Base-by-base conservation (phyloP, 1,140 invertebrate species). In the Diplogasteroides magnus region DNA sequence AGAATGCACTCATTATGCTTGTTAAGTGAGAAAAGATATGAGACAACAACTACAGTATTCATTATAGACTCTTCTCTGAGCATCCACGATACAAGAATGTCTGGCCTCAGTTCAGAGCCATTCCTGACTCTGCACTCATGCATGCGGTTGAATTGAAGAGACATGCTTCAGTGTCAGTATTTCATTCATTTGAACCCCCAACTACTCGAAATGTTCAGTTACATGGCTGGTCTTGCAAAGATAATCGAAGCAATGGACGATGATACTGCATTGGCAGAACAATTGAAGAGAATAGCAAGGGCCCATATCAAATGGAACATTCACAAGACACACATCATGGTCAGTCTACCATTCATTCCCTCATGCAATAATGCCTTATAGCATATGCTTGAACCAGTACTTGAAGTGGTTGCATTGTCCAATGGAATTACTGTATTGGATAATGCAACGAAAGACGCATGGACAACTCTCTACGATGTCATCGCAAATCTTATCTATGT, bases 401-500 rank as follows among this genome's bases (percentile, higher is more conserved):
- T 79, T 26, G 71, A 77, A 60, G 67, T 74, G 3, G 60, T 78
- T n/a, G 56, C 48, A 23, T 70, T 76, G 13, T 63, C 37, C 31
- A 71, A 67, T n/a, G 74, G 72, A 23, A 31, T 61, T 57, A 26
- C 57, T 27, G 32, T 66, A 29, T 61, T 78, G 68, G 68, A 72
- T 31, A 65, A 71, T 15, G 73, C 80, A 48, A 80, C 66, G 23
- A 61, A 68, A 55, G 37, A 70, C 23, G 72, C 77, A n/a, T 78
- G 77, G 77, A 78, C 70, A 2, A 78, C 71, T 31, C 59, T 78
- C 13, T 78, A 82, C 65, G 76, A 80, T 55, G 78, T 78, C n/a
- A 80, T 78, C 37, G 77, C 77, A 6, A 78, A 78, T 62, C 59
- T 78, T 6, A 78, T 78, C 59, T 78, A 78, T 48, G 73, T 78